Evolutionary conservation across 1,140 invertebrate species (phyloP).

Genomic region (Tetramorium alpestre): DNA sequence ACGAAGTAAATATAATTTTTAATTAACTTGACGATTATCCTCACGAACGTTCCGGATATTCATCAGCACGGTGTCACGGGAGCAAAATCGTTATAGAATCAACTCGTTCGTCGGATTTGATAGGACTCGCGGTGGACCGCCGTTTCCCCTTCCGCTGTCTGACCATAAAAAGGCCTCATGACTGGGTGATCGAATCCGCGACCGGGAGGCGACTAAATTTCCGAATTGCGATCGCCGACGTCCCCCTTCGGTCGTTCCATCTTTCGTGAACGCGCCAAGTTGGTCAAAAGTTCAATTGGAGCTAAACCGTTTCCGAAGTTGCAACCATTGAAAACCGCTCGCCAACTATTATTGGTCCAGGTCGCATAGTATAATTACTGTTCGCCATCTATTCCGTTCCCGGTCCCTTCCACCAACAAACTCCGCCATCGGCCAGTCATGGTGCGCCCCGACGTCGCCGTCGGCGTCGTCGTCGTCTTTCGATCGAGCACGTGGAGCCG

Average conservation of each 20-base stretch:
- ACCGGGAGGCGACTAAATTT: conserved; percentile 59
- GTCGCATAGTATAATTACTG: conserved; percentile 80
- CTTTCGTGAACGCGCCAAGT: conserved; percentile 77
- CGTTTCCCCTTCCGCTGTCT: not conserved
- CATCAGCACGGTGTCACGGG: not conserved
- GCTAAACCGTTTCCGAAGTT: conserved; percentile 80
- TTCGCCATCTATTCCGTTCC: conserved; percentile 52
- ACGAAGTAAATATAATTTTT: conserved; percentile 26
- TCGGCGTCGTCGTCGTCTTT: not conserved
- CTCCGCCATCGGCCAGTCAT: conserved; percentile 26
- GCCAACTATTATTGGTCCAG: conserved; percentile 79
- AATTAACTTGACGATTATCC: conserved; percentile 8
- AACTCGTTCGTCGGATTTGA: not conserved
- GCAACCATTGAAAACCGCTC: conserved; percentile 78
- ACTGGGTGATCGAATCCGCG: conserved; percentile 50
- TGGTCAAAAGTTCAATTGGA: conserved; percentile 79
- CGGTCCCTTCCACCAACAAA: conserved; percentile 12
- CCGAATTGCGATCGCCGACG: conserved; percentile 63
- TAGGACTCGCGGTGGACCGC: not conserved
- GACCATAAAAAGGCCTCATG: conserved; percentile 59
- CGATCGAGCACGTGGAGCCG: conserved; percentile 54
- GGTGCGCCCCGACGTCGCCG: not conserved
- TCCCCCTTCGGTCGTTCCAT: conserved; percentile 72
- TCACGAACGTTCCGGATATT: not conserved
- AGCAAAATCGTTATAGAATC: not conserved